Evolutionary conservation across 92 coral and sea anemone genomes (phyloP), one percentile per base, ranked within the genome.

Genomic region (Actinostola sp.): DNA sequence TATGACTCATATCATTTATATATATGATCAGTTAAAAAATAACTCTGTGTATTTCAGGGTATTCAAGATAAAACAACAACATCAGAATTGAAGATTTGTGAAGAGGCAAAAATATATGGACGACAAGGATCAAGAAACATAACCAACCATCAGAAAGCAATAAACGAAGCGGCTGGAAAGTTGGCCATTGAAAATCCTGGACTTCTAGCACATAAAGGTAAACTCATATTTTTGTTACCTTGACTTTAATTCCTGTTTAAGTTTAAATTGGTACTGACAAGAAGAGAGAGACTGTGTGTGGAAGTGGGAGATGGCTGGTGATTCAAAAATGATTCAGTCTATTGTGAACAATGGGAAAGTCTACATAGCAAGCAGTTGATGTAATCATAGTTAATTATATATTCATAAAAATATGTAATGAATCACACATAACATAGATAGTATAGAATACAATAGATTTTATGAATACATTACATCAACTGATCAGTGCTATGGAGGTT

Each of bases 161-260:
- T 82, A 44, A 82, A 82, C 63, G 66, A 57, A 82, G 87, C 66
- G 45, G 75, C 87, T 54, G 87, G 67, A 32, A 73, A 50, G 29
- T 49, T 82, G 72, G 82, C 82, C 36, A 30, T 33, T 34, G 54
- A 51, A 48, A 69, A 63, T 36, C 87, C 87, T 54, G 38, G 56
- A 62, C 72, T 63, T 46, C 82, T 82, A 21, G 66, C 68, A 41
- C 74, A 75, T 45, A 82, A 75, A 82, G 87, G 87, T 82, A 28
- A 4, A 2, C 3, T 48, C 16, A 23, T 48, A 4, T 41, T 8
- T 8, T 13, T 14, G 5, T n/a, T n/a, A n/a, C n/a, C n/a, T n/a
- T n/a, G n/a, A n/a, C n/a, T n/a, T n/a, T n/a, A n/a, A 3, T 48
- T 48, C 54, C 12, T 48, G 21, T 48, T 48, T 17, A 8, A 17